Percentiles rank a stretch among this genome's conserved stretches.
Conservation (phyloP, 2,888 invertebrate species). For the Chloroclystis v-ata region DNA sequence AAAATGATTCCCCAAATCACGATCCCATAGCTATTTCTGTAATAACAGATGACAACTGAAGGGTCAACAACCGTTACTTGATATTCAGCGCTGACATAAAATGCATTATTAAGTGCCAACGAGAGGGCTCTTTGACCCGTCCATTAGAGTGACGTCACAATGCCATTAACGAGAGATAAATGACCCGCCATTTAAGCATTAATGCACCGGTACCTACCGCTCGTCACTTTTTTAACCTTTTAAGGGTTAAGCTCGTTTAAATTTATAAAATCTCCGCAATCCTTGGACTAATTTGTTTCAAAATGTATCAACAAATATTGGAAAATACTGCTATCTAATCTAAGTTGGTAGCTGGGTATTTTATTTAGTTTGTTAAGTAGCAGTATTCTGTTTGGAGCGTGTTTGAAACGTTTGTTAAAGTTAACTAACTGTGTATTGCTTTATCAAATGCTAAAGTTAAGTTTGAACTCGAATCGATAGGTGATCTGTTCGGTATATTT, state of each 20-base stretch:
- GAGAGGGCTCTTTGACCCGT: constrained; percentile 43
- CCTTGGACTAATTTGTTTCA: too few species aligned
- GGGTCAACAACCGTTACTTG: constrained; percentile 10
- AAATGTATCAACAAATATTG: too few species aligned
- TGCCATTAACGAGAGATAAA: constrained; percentile 51
- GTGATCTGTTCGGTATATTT: too few species aligned
- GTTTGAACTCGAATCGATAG: too few species aligned
- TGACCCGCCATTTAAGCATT: constrained; percentile 48
- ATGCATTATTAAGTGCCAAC: constrained; percentile 49
- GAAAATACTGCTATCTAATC: too few species aligned
- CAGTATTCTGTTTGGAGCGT: too few species aligned
- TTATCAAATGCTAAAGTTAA: too few species aligned
- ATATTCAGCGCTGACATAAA: constrained; percentile 35
- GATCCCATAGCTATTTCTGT: not conserved
- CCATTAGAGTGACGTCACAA: constrained; percentile 53
- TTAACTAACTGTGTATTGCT: too few species aligned
- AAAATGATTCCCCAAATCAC: too few species aligned
- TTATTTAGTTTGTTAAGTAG: too few species aligned
- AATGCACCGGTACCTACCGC: constrained; percentile 37
- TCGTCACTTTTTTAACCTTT: constrained; percentile 34
- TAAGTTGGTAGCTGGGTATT: too few species aligned
- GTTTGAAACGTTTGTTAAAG: too few species aligned
- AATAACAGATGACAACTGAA: constrained; percentile 1
- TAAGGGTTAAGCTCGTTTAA: constrained; percentile 7
- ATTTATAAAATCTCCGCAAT: not conserved